Percentiles rank a stretch among this genome's conserved stretches.
phyloP scores from a whole-genome alignment of 2,888 invertebrate genomes.

The Caenorhabditis japonica region DNA sequence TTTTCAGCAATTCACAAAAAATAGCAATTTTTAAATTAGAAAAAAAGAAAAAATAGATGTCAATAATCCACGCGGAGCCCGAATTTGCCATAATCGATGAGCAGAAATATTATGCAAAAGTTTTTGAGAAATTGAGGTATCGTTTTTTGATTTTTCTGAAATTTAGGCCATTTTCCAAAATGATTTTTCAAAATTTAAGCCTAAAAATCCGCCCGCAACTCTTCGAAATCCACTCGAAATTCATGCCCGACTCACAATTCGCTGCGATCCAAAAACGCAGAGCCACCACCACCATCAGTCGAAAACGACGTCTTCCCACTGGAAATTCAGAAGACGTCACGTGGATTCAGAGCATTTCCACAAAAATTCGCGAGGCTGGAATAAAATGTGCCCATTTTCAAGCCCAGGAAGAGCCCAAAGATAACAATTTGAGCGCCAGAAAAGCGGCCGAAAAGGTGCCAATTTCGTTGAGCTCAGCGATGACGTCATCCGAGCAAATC shows the following conservation, averaged over 20 bases:
- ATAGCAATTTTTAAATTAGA: conserved; percentile 3
- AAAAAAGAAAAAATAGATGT: too few relatives aligned
- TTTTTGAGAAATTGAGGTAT: conserved; percentile 1
- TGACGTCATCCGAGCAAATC: conserved; percentile 18
- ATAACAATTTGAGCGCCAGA: conserved; percentile 54
- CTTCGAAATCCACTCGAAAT: conserved; percentile 60
- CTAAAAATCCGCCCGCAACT: conserved; percentile 44
- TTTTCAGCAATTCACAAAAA: conserved; percentile 1
- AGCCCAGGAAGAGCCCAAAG: conserved; percentile 2
- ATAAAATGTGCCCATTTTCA: conserved; percentile 5
- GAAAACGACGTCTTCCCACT: conserved; percentile 4
- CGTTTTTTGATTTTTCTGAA: background rate
- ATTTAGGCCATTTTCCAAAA: too few relatives aligned
- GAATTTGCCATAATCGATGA: conserved; percentile 60
- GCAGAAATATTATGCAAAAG: conserved; percentile 24
- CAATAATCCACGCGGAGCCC: conserved; percentile 20
- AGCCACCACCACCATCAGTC: conserved; percentile 1
- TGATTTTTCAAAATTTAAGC: conserved; percentile 15
- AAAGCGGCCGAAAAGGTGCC: conserved; percentile 19
- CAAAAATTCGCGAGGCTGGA: conserved; percentile 8
- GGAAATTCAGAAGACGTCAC: conserved; percentile 7
- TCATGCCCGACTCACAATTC: conserved; percentile 63
- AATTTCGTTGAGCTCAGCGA: background rate
- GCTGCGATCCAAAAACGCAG: conserved; percentile 47
- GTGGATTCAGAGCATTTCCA: conserved; percentile 3